Evolutionary conservation across 2,888 invertebrate species (phyloP), one percentile per base, ranked within the genome.

Genomic region (Eucera pruinosa): DNA sequence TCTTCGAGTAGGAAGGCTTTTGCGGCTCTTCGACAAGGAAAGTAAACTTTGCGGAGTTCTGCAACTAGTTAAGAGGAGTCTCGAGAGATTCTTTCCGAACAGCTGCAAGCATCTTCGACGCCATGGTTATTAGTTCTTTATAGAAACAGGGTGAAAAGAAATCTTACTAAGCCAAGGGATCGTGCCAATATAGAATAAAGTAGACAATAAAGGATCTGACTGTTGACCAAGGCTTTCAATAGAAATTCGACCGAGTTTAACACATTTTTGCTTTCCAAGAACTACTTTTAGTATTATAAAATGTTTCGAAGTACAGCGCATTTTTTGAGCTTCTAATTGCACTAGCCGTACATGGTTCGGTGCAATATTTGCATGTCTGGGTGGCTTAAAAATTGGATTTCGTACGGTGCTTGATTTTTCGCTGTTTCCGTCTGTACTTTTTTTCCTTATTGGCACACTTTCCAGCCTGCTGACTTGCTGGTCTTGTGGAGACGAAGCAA

Each of bases 391-490:
- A 67, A 77, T 77, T 72, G 67, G 58, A 71, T 62, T 62, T 71
- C 58, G 54, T 45, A 47, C 18, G n/a, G 25, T 18, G 47, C 13
- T 25, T 15, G 41, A 52, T 36, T 27, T 41, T 41, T 48, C 60
- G 67, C 55, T 52, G 39, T 58, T 76, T 33, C 45, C 43, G 36
- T 9, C 45, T 23, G n/a, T 9, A 9, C 30, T 20, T 48, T 52
- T 50, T 25, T 18, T 30, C 43, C 61, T 54, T 65, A 66, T 83
- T 73, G 83, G 78, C 78, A 81, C 73, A 81, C 43, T 81, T 81
- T 71, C 57, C 58, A 33, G 47, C 25, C 54, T 57, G 54, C 65
- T 58, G 77, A 67, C 71, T 64, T 7, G 50, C 30, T 39, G 58
- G 54, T 71, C 66, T 75, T 55, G 60, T 50, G 39, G 41, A 18